Evolutionary conservation across 2,888 invertebrate species (phyloP).

Genomic region (Lampropteryx suffumata): DNA sequence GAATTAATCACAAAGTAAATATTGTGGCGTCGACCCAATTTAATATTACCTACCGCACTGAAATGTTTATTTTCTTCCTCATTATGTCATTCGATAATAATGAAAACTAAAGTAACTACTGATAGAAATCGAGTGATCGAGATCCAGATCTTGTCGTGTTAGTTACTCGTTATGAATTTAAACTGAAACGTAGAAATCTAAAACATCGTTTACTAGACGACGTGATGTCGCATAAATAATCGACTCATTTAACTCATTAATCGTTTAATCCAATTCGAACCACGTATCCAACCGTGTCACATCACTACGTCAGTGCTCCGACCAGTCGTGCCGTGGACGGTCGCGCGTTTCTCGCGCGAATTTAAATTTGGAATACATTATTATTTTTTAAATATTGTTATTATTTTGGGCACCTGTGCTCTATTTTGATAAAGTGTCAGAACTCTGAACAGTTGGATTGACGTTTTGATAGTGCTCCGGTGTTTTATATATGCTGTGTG

Average conservation of each 20-base stretch:
- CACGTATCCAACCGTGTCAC: constrained; percentile 41
- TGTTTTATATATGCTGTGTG: constrained; percentile 38
- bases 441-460: constrained; percentile 22
- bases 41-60: constrained; percentile 8
- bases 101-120: constrained; percentile 1
- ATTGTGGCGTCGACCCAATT: constrained; percentile 4
- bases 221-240: constrained; percentile 21
- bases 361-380: constrained; percentile 22
- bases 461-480: constrained; percentile 15
- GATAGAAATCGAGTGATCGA: constrained; percentile 4
- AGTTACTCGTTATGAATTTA: constrained; percentile 23
- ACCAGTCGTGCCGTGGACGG: constrained; percentile 51
- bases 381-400: constrained; percentile 14
- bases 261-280: constrained; percentile 27
- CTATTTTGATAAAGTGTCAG: constrained; percentile 14
- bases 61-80: background rate
- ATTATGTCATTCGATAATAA: background rate
- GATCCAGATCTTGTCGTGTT: constrained; percentile 6
- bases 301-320: constrained; percentile 64
- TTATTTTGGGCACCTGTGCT: constrained; percentile 6
- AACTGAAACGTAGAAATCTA: constrained; percentile 22
- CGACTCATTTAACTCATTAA: constrained; percentile 21
- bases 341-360: constrained; percentile 44
- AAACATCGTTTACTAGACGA: constrained; percentile 12
- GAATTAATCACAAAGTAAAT: no score